Base-by-base conservation (phyloP, 2,113 vertebrate species). In the mouse (Mus musculus) region DNA sequence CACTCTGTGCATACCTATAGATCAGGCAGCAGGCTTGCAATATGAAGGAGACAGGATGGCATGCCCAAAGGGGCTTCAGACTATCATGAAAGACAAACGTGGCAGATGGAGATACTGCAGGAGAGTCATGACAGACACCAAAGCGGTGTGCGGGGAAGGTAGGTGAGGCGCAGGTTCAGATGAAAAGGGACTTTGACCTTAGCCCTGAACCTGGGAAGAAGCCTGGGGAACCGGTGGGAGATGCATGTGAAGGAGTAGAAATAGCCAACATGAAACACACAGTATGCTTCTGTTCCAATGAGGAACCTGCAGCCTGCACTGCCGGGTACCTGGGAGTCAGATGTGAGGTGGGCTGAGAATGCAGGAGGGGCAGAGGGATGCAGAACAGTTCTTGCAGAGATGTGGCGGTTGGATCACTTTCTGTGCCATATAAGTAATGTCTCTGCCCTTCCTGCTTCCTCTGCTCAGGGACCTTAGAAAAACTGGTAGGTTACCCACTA, bases 51-150 rank as follows among this genome's bases (percentile, higher is more conserved):
- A 46, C 75, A 30, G 33, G 36, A 33, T 49, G 36, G 16, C 19
- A 12, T 28, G 19, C 19, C 77, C 42, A 10, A n/a, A 36, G 69
- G 39, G 52, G 30, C 63, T n/a, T 3, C 28, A 42, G 16, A 52
- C 30, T 20, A 33, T 71, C 12, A 0, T 11, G 73, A n/a, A 71
- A 95, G 61, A 20, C n/a, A 86, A 56, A 61, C 13, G 19, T 22
- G n/a, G 39, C 77, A 84, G 77, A 30, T 24, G 28, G 59, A 13
- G 9, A 39, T 13, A 9, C 1, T 0, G 16, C 24, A 2, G 8
- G 3, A 24, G n/a, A 42, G 7, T 30, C 7, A 0, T 5, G 59
- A 52, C 54, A 24, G 76, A 30, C 11, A 0, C 5, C 10, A 0
- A 14, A 26, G 30, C 22, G 4, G 3, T 1, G 0, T 5, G 9